These are phyloP conservation scores for Andrena fulva DNA, from an alignment of 2,888 invertebrate species.

Conservation along the genomic window DNA sequence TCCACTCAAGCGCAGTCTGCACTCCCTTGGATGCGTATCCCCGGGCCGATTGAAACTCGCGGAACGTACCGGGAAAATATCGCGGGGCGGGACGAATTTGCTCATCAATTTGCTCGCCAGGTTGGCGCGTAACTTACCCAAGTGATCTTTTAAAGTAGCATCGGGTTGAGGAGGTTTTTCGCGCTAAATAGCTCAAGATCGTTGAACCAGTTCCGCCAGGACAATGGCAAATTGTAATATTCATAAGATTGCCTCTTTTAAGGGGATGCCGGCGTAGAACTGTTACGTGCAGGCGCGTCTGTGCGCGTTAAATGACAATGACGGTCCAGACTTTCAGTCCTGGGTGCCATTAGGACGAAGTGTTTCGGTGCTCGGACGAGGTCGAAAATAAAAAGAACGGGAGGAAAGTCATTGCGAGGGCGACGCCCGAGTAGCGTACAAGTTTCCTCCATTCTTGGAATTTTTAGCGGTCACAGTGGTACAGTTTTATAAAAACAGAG, in stretches of 20 bases:
- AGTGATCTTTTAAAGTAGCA: slow-evolving; percentile 1
- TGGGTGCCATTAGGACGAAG: slow-evolving; percentile 48
- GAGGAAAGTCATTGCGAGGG: slow-evolving; percentile 1
- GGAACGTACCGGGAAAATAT: not conserved
- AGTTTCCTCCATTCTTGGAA: slow-evolving; percentile 20
- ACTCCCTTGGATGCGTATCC: not conserved
- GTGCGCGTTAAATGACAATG: slow-evolving; percentile 51
- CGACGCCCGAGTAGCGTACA: slow-evolving; percentile 10
- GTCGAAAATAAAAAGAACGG: slow-evolving; percentile 37
- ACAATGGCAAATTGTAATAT: slow-evolving; percentile 44
- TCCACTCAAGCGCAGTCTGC: not conserved
- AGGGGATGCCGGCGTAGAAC: slow-evolving; percentile 8
- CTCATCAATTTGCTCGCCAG: no score
- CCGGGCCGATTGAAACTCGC: not conserved
- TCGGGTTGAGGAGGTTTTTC: not conserved
- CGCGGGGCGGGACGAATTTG: not conserved
- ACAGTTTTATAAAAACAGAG: slow-evolving; percentile 17
- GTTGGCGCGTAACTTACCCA: not conserved
- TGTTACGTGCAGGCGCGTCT: slow-evolving; percentile 24
- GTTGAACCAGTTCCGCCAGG: slow-evolving; percentile 17
- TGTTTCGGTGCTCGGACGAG: slow-evolving; percentile 43
- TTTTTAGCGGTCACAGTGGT: slow-evolving; percentile 18
- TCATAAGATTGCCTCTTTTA: slow-evolving; percentile 39
- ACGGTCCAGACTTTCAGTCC: slow-evolving; percentile 42
- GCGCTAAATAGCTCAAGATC: slow-evolving; percentile 19